Evolutionary conservation across 2,113 vertebrate genomes (phyloP), one percentile per base, ranked within the genome.

Genomic region (Amphiprion percula): DNA sequence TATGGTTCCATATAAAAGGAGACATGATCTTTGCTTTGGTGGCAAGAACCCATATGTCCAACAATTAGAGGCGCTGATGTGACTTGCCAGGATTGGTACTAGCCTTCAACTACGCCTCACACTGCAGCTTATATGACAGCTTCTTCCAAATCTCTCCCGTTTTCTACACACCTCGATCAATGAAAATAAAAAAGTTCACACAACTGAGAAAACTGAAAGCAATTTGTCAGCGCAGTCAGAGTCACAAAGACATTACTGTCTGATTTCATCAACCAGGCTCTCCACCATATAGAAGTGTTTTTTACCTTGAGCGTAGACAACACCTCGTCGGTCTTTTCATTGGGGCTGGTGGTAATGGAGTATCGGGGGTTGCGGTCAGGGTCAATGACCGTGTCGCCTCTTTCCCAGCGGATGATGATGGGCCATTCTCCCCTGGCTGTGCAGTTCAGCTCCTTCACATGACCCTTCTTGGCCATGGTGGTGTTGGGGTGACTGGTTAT

Each of bases 381-480:
- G 91, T 99, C 98, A 16, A 99, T 99, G 86, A 99, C 97, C 0
- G 97, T 99, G 95, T 99, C 98, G 0, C 97, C 98, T 72, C 97
- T 97, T 90, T 99, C 98, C 98, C 98, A 99, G 92, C 98, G 98
- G 88, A 99, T 99, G 87, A 99, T 99, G 94, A 99, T 99, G 80
- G 98, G 98, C 72, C 97, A 94, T 90, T 99, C 98, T 0, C 98
- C 98, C 12, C 98, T 95, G 0, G 98, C 98, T 0, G 97, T 99
- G 95, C 98, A 99, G 94, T 99, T 98, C 88, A 99, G 92, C 92
- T 99, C 98, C 94, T 99, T 99, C 54, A 96, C 89, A 60, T 99
- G 97, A 10, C 97, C 97, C 92, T 99, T 99, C 94, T 98, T 99
- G 81, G 98, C 98, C 19, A 99, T 98, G 59, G 98, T 99, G 69